Evolutionary conservation across 2,888 invertebrate genomes (phyloP).

Genomic region (Podotricha telesiphe): DNA sequence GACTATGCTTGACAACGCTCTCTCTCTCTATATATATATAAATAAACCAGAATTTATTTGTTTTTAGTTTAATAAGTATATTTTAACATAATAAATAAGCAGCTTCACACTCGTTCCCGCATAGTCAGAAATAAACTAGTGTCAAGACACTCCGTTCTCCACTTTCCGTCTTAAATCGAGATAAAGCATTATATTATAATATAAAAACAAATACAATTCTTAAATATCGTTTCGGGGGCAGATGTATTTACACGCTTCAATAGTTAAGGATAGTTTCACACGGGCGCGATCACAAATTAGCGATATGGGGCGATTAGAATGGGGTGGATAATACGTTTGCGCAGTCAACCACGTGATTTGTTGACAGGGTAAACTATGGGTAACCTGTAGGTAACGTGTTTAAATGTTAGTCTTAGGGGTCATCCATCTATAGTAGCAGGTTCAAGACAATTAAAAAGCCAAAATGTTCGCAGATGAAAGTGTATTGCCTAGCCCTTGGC

Average conservation of each 20-base stretch:
- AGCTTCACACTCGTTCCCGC: too few relatives aligned
- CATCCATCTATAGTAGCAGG: background rate
- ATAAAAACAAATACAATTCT: background rate
- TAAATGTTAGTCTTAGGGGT: background rate
- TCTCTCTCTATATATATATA: too few relatives aligned
- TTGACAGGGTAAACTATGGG: constrained; percentile 37
- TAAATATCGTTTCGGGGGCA: constrained; percentile 25
- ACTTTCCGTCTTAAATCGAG: too few relatives aligned
- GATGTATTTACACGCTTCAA: constrained; percentile 48
- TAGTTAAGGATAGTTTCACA: constrained; percentile 49
- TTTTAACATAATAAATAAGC: too few relatives aligned
- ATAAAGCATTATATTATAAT: too few relatives aligned
- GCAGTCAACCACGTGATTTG: constrained; percentile 58
- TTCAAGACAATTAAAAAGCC: background rate
- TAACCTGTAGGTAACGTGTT: background rate
- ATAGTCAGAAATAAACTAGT: too few relatives aligned
- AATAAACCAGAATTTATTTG: too few relatives aligned
- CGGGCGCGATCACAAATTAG: constrained; percentile 55
- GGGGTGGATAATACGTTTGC: constrained; percentile 41
- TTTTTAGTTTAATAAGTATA: too few relatives aligned
- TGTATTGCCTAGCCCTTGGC: too few relatives aligned
- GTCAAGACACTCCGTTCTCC: too few relatives aligned
- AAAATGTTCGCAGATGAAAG: too few relatives aligned
- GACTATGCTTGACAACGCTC: too few relatives aligned
- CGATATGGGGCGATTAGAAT: constrained; percentile 42